phyloP scores from a whole-genome alignment of 2,797 vertebrate genomes.

The Cephalopachus bancanus region DNA sequence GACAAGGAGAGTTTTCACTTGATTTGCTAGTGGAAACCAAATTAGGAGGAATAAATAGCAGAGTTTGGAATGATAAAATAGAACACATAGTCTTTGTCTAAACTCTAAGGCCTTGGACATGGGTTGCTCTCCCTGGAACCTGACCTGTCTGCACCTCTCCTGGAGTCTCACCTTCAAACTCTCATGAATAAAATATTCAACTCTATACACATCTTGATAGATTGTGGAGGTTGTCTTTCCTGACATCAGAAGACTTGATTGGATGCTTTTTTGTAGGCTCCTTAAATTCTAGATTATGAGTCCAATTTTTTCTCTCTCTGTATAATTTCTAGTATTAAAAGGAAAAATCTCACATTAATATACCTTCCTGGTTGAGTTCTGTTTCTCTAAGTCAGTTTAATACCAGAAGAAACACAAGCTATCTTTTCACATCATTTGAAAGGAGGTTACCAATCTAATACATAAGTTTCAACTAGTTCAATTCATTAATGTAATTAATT shows the following conservation, averaged over 20 bases:
- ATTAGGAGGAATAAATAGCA: background rate
- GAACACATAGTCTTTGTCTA: background rate
- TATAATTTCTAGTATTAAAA: background rate
- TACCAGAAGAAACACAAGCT: slow-evolving; percentile 32
- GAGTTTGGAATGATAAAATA: slow-evolving; percentile 2
- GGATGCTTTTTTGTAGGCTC: background rate
- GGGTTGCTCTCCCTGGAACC: background rate
- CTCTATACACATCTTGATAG: background rate
- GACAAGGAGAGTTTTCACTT: slow-evolving; percentile 59
- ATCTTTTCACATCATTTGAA: background rate
- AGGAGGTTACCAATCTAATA: slow-evolving; percentile 7
- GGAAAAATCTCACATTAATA: background rate
- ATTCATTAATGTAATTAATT: background rate
- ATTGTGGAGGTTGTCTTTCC: background rate
- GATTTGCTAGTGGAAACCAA: slow-evolving; percentile 1
- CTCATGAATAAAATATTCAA: background rate
- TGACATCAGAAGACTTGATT: background rate
- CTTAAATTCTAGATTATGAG: background rate
- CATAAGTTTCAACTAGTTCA: background rate
- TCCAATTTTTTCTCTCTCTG: background rate
- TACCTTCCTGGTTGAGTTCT: background rate
- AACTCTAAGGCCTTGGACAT: background rate
- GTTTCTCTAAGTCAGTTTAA: background rate
- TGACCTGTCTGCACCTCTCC: background rate
- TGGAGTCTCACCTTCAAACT: background rate